phyloP scores from a whole-genome alignment of 2,888 invertebrate species.

The Ctena decussata region DNA sequence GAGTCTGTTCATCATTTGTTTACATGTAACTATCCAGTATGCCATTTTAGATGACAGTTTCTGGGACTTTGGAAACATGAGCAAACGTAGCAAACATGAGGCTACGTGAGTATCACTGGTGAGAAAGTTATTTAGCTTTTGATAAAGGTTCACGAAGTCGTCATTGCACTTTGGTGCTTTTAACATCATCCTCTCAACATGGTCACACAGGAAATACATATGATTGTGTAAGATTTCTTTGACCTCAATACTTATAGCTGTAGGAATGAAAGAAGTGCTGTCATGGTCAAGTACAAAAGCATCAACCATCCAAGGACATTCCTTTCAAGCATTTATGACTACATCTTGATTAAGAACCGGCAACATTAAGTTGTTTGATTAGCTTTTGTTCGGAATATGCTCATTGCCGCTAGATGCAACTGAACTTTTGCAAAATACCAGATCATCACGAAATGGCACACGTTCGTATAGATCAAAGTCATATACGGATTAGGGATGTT shows the following conservation, averaged over 20 bases:
- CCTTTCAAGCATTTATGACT: no score
- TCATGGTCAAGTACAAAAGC: not conserved
- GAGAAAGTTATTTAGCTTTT: not conserved
- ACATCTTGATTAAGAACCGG: no score
- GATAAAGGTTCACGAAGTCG: not conserved
- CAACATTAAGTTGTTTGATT: no score
- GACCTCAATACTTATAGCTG: not conserved
- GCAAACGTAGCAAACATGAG: not conserved
- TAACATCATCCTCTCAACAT: not conserved
- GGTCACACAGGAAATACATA: not conserved
- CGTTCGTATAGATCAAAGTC: not conserved
- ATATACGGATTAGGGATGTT: conserved; percentile 11
- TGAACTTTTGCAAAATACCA: not conserved
- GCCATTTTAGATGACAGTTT: not conserved
- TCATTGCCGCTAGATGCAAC: not conserved
- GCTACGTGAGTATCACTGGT: not conserved
- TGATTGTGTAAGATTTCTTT: not conserved
- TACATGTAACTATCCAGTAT: not conserved
- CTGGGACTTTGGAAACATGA: not conserved
- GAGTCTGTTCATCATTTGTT: not conserved
- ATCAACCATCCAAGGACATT: not conserved
- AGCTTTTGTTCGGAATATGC: not conserved
- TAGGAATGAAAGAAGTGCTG: not conserved
- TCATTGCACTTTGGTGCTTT: not conserved
- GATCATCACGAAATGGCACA: not conserved